Percentiles rank a stretch among this genome's conserved stretches.
phyloP scores from a whole-genome alignment of 2,113 vertebrate genomes.

The Smithornis capensis region DNA sequence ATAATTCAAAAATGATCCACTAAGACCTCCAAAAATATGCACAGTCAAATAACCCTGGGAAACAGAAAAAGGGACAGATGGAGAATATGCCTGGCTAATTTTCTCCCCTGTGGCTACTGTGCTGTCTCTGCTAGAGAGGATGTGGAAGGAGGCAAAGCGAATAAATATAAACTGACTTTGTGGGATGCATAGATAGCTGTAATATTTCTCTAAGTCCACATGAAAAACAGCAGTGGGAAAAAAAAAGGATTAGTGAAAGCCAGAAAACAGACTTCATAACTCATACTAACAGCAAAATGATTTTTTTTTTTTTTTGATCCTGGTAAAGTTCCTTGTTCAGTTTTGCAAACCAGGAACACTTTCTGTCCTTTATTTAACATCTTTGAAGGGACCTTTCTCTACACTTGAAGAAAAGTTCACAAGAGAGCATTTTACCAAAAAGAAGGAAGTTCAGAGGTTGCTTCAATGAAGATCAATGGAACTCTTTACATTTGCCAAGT shows the following conservation, averaged over 20 bases:
- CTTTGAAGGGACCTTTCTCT: background rate
- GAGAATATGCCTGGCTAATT: slow-evolving; percentile 45
- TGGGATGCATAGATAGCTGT: background rate
- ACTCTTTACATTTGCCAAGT: background rate
- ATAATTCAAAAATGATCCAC: background rate
- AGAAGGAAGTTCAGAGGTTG: background rate
- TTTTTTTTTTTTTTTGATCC: background rate
- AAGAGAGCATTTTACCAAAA: background rate
- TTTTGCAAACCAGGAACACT: background rate
- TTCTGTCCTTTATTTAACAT: background rate
- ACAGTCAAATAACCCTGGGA: background rate
- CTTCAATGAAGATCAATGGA: background rate
- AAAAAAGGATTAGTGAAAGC: background rate
- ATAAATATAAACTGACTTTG: slow-evolving; percentile 40
- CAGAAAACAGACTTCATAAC: background rate
- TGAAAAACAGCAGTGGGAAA: background rate
- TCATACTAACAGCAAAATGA: background rate
- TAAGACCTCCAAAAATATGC: background rate
- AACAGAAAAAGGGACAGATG: slow-evolving; percentile 49
- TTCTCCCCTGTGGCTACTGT: slow-evolving; percentile 53
- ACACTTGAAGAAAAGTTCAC: background rate
- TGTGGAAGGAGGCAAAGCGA: background rate
- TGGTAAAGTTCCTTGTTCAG: background rate
- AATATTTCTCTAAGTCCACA: background rate
- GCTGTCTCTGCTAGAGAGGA: slow-evolving; percentile 42